Evolutionary conservation across 2,888 invertebrate genomes (phyloP), one percentile per base, ranked within the genome.

Genomic region (Apamea anceps): DNA sequence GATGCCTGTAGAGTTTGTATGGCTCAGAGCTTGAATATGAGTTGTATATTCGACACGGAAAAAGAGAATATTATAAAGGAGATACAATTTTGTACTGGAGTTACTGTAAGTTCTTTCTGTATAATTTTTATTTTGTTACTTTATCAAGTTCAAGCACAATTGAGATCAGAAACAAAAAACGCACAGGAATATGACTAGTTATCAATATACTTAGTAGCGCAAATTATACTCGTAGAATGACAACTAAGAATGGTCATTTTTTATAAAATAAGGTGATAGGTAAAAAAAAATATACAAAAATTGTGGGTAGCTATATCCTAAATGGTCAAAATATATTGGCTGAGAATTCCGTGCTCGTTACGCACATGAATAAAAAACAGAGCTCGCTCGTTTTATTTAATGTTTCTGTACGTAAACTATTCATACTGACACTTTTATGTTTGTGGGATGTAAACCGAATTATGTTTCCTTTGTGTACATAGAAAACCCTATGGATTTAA

Each of bases 41-140:
- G 63, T 57, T 73, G 81, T 77, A 87, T 94, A 70, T 94, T 94
- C 82, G 89, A 91, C 12, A 21, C 77, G 0, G 82, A 84, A 37
- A 85, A 80, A 37, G 79, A 80, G 13, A 89, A 88, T 79, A 89
- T 92, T 75, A 68, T 91, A 57, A 88, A 92, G 45, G 91, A 92
- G 84, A 91, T 95, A 45, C 73, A 90, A 25, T 95, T 89, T 83
- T 95, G 95, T 74, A 94, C 95, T 37, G 95, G 95, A 72, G 66
- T 95, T 63, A 80, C 83, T 82, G 95, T 95, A 91, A 92, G 90
- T 84, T 21, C 18, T 28, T 81, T 74, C 0, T 28, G 4, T 37
- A 32, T 32, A 32, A 1, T 32, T 32, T 32, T 32, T n/a, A 21
- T 65, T 28, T n/a, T 65, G 2, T 42, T 63, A 7, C 3, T 63